Evolutionary conservation across 2,797 vertebrate genomes (phyloP), one percentile per base, ranked within the genome.

Genomic region (Decapterus maruadsi): DNA sequence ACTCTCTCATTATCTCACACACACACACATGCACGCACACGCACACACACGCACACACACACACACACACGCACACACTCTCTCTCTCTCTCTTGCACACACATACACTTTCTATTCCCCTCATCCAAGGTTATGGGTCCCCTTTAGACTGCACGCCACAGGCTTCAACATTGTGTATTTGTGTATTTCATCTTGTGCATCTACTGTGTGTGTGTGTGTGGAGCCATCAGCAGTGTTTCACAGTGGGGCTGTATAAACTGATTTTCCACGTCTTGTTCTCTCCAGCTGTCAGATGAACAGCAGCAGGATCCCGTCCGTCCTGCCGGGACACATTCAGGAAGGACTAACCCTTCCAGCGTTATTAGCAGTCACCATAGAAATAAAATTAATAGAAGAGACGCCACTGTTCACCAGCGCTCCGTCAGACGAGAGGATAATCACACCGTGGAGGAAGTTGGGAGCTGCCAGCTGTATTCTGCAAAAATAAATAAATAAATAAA

Each of bases 41-140:
- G n/a, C 87, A 84, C 83, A 81, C 75, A 80, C 72, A 72, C 61
- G n/a, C n/a, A n/a, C n/a, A n/a, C n/a, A n/a, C n/a, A n/a, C n/a
- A 79, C 76, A 79, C 72, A 75, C 38, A 64, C 63, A 74, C 78
- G 68, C 36, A 73, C 36, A 8, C 34, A 8, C 34, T 36, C 34
- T 36, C 34, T 36, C 34, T 36, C 34, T 36, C 31, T 8, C 26
- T 56, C 51, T 34, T 51, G 19, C 72, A 60, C 59, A 64, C 74
- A 80, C 70, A 51, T 11, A 82, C 73, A 78, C 74, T 76, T 77
- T 88, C 66, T 75, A 74, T 80, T 83, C 71, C 76, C 74, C 68
- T 77, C 81, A 73, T 85, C 70, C 90, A 89, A 91, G 91, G 89
- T 85, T 91, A 86, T 72, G 75, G 74, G 78, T 84, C 82, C 91